phyloP scores from a whole-genome alignment of 23 tunicate genomes.

The Phallusia fumigata region DNA sequence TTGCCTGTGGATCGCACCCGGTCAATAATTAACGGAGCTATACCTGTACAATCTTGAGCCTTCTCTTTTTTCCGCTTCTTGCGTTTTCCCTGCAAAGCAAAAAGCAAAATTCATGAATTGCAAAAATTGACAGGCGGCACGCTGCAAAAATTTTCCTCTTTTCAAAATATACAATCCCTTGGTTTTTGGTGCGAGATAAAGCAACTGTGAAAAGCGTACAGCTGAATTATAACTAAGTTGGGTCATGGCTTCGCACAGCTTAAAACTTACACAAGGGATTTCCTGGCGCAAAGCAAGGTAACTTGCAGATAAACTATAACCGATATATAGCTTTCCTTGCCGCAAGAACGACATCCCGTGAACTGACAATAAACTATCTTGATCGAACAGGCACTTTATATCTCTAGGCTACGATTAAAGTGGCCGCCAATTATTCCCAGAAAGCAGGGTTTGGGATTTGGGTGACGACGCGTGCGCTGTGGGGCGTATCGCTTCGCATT shows the following conservation, averaged over 20 bases:
- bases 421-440: background rate
- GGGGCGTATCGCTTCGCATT: background rate
- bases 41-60: constrained; percentile 91
- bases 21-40: constrained; percentile 2
- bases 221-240: too few species aligned
- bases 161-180: too few species aligned
- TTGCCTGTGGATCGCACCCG: background rate
- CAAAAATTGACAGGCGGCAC: background rate
- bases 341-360: too few species aligned
- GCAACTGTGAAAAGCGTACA: too few species aligned
- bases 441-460: background rate
- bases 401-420: constrained; percentile 6
- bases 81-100: constrained; percentile 74
- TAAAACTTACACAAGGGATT: too few species aligned
- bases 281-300: too few species aligned
- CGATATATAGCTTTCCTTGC: too few species aligned
- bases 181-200: too few species aligned
- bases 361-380: background rate
- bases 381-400: background rate
- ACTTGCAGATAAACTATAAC: too few species aligned
- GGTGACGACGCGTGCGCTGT: too few species aligned
- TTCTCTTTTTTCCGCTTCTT: constrained; percentile 93
- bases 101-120: too few species aligned
- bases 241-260: too few species aligned
- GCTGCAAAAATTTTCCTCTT: background rate